These are phyloP conservation scores for Clivina fossor DNA, from an alignment of 2,888 invertebrate species.

Conservation along the genomic window DNA sequence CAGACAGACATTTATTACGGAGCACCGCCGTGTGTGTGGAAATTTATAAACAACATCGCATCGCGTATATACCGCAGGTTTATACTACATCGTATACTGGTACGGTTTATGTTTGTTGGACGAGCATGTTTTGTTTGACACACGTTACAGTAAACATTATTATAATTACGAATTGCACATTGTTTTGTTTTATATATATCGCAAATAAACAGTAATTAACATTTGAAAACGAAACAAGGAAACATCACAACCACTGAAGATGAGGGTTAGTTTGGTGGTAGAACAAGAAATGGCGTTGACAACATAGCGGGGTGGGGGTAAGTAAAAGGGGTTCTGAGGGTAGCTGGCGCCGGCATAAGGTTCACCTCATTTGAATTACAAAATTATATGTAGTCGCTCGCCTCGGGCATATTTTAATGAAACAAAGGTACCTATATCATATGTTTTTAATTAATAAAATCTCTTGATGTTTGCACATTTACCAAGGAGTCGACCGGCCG, in stretches of 20 bases:
- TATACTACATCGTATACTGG: too few relatives aligned
- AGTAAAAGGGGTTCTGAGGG: too few relatives aligned
- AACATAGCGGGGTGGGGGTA: too few relatives aligned
- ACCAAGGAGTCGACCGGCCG: too few relatives aligned
- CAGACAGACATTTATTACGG: too few relatives aligned
- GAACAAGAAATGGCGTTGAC: not conserved
- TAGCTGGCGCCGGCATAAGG: not conserved
- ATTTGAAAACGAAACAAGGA: constrained; percentile 15
- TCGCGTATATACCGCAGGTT: too few relatives aligned
- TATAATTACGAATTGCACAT: constrained; percentile 14
- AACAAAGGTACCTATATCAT: not conserved
- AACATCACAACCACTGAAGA: not conserved
- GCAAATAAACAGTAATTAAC: constrained; percentile 25
- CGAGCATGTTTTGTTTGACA: constrained; percentile 4
- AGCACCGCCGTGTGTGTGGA: too few relatives aligned
- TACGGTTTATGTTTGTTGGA: constrained; percentile 7
- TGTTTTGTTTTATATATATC: constrained; percentile 20
- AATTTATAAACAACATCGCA: constrained; percentile 15
- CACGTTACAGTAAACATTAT: constrained; percentile 14
- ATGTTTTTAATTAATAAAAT: constrained; percentile 2
- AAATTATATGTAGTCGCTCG: constrained; percentile 2
- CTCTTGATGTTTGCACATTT: too few relatives aligned
- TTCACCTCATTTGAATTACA: constrained; percentile 22
- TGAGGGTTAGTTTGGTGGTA: not conserved
- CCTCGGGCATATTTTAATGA: constrained; percentile 1